Evolutionary conservation across 1,140 invertebrate genomes (phyloP).

Genomic region (Panulirus ornatus): DNA sequence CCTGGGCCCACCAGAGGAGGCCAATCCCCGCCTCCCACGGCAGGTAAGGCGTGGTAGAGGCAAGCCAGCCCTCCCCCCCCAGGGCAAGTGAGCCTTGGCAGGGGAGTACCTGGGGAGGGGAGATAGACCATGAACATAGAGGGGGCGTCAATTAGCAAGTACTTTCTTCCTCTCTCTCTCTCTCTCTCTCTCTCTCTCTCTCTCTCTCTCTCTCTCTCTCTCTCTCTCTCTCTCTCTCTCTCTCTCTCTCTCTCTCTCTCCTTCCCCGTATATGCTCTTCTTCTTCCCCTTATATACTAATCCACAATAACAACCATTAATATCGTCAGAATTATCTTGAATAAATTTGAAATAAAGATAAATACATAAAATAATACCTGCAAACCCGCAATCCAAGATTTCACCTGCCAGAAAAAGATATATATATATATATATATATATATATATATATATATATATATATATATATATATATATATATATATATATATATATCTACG

Average conservation of each 20-base stretch:
- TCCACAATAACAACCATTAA: constrained; percentile 78
- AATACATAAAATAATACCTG: background rate
- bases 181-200: background rate
- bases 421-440: background rate
- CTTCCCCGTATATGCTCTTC: background rate
- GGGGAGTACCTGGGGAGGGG: no score
- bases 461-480: no score
- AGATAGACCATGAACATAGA: no score
- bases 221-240: background rate
- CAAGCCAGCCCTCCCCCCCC: no score
- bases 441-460: no score
- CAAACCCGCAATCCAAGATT: constrained; percentile 38
- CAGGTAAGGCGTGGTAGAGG: background rate
- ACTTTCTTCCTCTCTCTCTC: background rate
- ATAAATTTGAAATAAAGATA: constrained; percentile 66
- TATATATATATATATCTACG: no score
- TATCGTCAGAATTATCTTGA: constrained; percentile 81
- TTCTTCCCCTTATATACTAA: background rate
- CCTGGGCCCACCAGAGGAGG: constrained; percentile 69
- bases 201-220: background rate
- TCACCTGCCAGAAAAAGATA: no score
- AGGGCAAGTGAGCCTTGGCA: no score
- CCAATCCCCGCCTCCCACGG: constrained; percentile 80
- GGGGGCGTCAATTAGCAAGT: no score
- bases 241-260: background rate